These are phyloP conservation scores for Ammospiza nelsoni DNA, from an alignment of 2,113 vertebrate genomes.

Conservation along the genomic window DNA sequence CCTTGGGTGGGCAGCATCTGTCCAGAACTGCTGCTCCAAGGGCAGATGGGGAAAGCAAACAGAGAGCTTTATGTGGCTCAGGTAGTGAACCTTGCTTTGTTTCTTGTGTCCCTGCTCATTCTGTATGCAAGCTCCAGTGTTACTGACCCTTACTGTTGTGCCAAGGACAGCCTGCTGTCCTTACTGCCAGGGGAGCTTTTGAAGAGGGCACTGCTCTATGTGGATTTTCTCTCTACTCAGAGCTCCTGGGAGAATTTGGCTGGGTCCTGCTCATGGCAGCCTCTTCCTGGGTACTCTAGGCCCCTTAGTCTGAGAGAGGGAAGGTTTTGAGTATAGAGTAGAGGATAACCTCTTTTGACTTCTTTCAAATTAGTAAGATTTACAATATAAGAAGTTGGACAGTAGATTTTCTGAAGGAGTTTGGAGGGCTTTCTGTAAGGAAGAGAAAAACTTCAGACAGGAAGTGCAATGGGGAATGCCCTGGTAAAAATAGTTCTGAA, in stretches of 20 bases:
- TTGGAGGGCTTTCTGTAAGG: background rate
- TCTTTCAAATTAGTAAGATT: background rate
- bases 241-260: background rate
- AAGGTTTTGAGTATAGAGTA: background rate
- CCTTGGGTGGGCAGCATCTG: accelerated
- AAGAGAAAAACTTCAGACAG: background rate
- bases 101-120: background rate
- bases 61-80: background rate
- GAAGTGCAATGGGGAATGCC: background rate
- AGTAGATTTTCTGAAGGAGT: conserved; percentile 1
- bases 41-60: background rate
- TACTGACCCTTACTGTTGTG: background rate
- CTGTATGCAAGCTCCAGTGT: background rate
- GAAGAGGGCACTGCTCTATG: background rate
- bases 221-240: background rate
- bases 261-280: background rate
- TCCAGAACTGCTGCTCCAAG: background rate
- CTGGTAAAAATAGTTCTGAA: background rate
- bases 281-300: background rate
- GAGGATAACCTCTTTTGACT: background rate
- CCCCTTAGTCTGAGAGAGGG: background rate
- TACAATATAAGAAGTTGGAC: background rate
- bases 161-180: background rate
- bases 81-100: background rate
- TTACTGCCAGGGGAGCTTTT: background rate